Conservation (phyloP, 2,888 invertebrate species). For the Brenthis hecate region DNA sequence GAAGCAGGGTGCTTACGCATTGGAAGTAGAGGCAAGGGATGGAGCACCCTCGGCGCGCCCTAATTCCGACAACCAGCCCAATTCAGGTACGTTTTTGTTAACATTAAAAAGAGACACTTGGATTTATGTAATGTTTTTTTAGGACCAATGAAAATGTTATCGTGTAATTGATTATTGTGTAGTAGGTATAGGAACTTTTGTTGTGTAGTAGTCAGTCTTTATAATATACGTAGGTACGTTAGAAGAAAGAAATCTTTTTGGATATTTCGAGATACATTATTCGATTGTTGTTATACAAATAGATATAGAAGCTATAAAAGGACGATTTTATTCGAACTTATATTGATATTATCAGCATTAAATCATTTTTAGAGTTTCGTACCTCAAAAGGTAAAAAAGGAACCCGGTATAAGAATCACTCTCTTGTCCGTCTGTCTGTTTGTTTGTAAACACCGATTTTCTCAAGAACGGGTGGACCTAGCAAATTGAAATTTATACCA, state of each 20-base stretch:
- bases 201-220: not conserved
- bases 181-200: not conserved
- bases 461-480: too few species aligned
- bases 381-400: too few species aligned
- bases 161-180: slow-evolving; percentile 3
- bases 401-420: too few species aligned
- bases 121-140: slow-evolving; percentile 11
- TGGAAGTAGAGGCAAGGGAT: slow-evolving; percentile 98
- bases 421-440: too few species aligned
- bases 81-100: slow-evolving; percentile 88
- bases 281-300: too few species aligned
- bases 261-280: too few species aligned
- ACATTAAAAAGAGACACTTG: not conserved
- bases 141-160: slow-evolving; percentile 7
- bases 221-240: not conserved
- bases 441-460: too few species aligned
- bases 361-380: too few species aligned
- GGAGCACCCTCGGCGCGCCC: slow-evolving; percentile 98
- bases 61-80: slow-evolving; percentile 95
- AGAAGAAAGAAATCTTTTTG: not conserved
- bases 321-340: too few species aligned
- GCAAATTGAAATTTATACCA: too few species aligned
- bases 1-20: slow-evolving; percentile 97
- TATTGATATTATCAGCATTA: too few species aligned
- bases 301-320: too few species aligned